Evolutionary conservation across 2,113 vertebrate genomes (phyloP).

Genomic region (Dinomys branickii): DNA sequence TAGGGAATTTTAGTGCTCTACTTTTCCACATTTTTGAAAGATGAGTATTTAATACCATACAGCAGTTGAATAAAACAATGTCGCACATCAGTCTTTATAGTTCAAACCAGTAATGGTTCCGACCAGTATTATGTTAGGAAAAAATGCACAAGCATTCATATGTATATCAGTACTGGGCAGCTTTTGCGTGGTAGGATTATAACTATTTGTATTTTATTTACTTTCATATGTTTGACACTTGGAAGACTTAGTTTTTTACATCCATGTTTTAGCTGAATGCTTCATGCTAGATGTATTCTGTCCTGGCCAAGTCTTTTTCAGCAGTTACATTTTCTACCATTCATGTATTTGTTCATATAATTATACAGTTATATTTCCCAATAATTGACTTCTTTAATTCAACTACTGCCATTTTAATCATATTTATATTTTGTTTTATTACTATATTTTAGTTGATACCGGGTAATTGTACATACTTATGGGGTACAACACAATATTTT

Average conservation of each 20-base stretch:
- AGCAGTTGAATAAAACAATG: background rate
- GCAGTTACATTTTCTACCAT: background rate
- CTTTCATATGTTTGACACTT: background rate
- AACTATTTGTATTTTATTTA: background rate
- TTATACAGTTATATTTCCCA: slow-evolving; percentile 14
- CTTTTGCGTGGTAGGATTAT: background rate
- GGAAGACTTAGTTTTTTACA: background rate
- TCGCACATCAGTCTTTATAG: background rate
- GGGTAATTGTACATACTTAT: background rate
- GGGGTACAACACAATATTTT: background rate
- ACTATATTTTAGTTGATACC: background rate
- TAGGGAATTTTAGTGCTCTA: background rate
- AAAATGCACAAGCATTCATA: background rate
- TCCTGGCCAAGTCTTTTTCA: background rate
- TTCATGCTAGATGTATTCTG: background rate
- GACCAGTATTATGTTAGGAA: background rate
- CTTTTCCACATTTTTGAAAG: background rate
- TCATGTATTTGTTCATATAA: background rate
- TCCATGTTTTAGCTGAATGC: background rate
- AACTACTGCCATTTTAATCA: background rate
- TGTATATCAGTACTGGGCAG: background rate
- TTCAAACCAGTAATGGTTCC: background rate
- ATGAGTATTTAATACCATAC: background rate
- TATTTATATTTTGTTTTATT: background rate
- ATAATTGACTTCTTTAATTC: background rate